Percentiles rank a stretch among this genome's conserved stretches.
These are phyloP conservation scores for Drosophila paramelanica DNA, from an alignment of 2,888 invertebrate genomes.

Conservation along the genomic window DNA sequence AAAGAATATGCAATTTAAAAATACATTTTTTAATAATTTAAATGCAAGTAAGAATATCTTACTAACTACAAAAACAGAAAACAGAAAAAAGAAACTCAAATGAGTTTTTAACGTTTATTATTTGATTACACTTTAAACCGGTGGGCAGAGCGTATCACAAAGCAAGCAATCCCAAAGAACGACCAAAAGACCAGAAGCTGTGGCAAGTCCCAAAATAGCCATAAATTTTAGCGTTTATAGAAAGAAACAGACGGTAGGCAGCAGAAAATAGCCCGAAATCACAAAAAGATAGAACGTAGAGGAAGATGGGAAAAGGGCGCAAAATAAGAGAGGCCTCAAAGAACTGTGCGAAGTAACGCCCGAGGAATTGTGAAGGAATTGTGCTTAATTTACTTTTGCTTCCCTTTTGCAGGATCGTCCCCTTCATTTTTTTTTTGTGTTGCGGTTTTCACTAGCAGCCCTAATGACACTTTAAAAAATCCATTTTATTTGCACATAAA, in stretches of 20 bases:
- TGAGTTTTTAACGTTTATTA: constrained; percentile 6
- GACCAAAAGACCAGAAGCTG: constrained; percentile 59
- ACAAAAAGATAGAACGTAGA: constrained; percentile 5
- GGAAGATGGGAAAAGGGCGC: constrained; percentile 19
- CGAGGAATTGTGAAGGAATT: constrained; percentile 67
- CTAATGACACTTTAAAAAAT: constrained; percentile 71
- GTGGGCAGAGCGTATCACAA: constrained; percentile 21
- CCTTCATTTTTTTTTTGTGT: constrained; percentile 16
- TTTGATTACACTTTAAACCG: constrained; percentile 49
- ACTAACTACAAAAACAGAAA: background rate
- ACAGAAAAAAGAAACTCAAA: background rate
- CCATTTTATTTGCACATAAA: constrained; percentile 44
- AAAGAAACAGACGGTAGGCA: constrained; percentile 61
- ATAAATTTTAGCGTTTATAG: constrained; percentile 74
- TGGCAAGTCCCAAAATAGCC: constrained; percentile 75
- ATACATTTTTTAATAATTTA: background rate
- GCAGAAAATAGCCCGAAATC: constrained; percentile 29
- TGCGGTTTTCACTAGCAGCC: constrained; percentile 30
- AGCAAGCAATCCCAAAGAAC: constrained; percentile 24
- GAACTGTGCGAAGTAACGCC: constrained; percentile 63
- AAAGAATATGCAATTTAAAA: too few species aligned
- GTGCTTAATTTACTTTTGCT: constrained; percentile 72
- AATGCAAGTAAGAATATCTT: background rate
- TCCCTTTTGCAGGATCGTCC: constrained; percentile 32
- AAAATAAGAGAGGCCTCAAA: constrained; percentile 32